These are phyloP conservation scores for Neelides sp. DNA, from an alignment of 1,140 invertebrate genomes.

Conservation along the genomic window DNA sequence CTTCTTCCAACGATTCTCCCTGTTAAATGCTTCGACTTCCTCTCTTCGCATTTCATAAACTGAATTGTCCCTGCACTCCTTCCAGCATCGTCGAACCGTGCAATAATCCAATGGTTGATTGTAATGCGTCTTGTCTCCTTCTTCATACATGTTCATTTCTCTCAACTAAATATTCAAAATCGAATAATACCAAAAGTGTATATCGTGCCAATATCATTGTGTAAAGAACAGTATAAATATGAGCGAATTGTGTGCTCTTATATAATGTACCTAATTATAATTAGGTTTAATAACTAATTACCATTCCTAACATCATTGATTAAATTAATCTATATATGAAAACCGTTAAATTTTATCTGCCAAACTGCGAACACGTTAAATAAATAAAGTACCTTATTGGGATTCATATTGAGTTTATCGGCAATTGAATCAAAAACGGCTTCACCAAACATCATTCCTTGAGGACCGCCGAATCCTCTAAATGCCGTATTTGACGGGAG, in stretches of 20 bases:
- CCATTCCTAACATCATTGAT: too few species aligned
- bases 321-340: neutral
- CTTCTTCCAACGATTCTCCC: slow-evolving; percentile 71
- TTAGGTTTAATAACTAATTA: too few species aligned
- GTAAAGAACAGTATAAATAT: too few species aligned
- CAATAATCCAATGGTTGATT: slow-evolving; percentile 61
- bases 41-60: slow-evolving; percentile 48
- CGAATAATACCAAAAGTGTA: neutral
- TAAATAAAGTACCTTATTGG: slow-evolving; percentile 37
- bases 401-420: slow-evolving; percentile 49
- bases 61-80: slow-evolving; percentile 61
- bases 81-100: slow-evolving; percentile 64
- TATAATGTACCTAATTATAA: too few species aligned
- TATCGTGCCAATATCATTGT: neutral
- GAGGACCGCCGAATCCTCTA: slow-evolving; percentile 75
- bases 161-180: slow-evolving; percentile 48
- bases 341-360: neutral
- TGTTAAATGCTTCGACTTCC: slow-evolving; percentile 59
- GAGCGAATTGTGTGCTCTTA: too few species aligned
- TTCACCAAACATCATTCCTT: slow-evolving; percentile 75
- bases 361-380: neutral
- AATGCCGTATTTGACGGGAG: slow-evolving; percentile 81
- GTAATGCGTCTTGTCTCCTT: slow-evolving; percentile 65
- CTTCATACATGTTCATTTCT: slow-evolving; percentile 65
- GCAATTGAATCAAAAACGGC: slow-evolving; percentile 64